phyloP scores from a whole-genome alignment of 2,113 vertebrate genomes.

The Oryzias melastigma region DNA sequence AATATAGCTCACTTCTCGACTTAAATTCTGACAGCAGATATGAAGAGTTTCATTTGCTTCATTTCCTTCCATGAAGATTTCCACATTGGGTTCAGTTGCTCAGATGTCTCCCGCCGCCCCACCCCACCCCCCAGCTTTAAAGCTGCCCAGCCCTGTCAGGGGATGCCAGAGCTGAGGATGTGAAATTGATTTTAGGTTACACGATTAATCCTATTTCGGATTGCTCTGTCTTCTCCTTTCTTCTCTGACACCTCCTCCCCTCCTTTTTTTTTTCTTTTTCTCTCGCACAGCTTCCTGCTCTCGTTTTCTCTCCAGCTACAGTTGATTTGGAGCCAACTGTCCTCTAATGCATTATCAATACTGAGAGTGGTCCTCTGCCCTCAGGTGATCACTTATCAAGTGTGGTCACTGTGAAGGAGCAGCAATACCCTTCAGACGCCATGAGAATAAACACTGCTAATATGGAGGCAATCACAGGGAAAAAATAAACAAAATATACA shows the following conservation, averaged over 20 bases:
- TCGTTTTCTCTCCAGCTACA: conserved; percentile 2
- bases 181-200: conserved; percentile 69
- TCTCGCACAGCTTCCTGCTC: conserved; percentile 15
- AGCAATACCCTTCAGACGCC: neutral
- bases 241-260: conserved; percentile 3
- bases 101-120: conserved; percentile 6
- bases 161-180: conserved; percentile 48
- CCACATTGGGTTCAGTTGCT: neutral
- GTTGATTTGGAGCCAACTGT: conserved; percentile 21
- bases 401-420: conserved; percentile 13
- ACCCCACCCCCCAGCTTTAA: conserved; percentile 7
- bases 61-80: conserved; percentile 10
- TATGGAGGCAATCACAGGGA: too few relatives aligned
- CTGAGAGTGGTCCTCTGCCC: conserved; percentile 14
- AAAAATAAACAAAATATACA: too few relatives aligned
- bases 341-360: conserved; percentile 13
- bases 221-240: conserved; percentile 17
- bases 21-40: neutral
- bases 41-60: neutral
- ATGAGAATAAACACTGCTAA: neutral
- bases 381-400: conserved; percentile 27
- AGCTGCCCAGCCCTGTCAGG: conserved; percentile 21
- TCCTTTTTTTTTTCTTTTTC: neutral
- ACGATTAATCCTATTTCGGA: conserved; percentile 55
- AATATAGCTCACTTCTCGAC: neutral